Conservation (phyloP, 92 coral and sea anemone genomes). For the Actinernus sp. region DNA sequence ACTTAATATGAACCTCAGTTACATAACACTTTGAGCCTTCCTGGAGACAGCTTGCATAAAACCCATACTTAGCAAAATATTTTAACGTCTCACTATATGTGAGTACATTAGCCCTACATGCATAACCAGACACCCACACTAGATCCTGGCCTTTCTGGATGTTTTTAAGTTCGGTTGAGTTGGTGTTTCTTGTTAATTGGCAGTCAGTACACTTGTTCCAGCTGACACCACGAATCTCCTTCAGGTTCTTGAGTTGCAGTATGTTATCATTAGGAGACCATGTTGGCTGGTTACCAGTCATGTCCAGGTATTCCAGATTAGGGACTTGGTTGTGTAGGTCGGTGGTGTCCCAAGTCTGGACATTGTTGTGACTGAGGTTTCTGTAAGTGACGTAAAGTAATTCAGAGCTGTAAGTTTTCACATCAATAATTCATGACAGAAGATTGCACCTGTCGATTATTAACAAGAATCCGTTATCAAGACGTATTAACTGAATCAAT, state of each 20-base stretch:
- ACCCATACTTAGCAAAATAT: slow-evolving; percentile 55
- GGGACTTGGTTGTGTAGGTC: slow-evolving; percentile 24
- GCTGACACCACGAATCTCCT: slow-evolving; percentile 61
- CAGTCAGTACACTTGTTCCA: slow-evolving; percentile 70
- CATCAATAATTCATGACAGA: too few relatives aligned
- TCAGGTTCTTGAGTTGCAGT: slow-evolving; percentile 40
- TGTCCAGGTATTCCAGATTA: slow-evolving; percentile 47
- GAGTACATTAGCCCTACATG: slow-evolving; percentile 64
- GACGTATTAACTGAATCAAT: too few relatives aligned
- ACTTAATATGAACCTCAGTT: slow-evolving; percentile 45
- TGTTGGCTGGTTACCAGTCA: slow-evolving; percentile 44
- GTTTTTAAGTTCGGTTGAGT: slow-evolving; percentile 16
- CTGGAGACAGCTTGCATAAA: slow-evolving; percentile 66
- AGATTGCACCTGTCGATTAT: too few relatives aligned
- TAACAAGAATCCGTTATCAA: too few relatives aligned
- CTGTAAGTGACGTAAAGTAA: slow-evolving; percentile 16
- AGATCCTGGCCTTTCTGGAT: slow-evolving; percentile 17
- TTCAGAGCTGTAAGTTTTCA: too few relatives aligned
- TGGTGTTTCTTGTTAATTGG: slow-evolving; percentile 41
- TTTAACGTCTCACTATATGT: slow-evolving; percentile 26
- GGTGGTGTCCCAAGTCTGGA: slow-evolving; percentile 31
- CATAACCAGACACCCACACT: slow-evolving; percentile 61
- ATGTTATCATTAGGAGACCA: slow-evolving; percentile 43
- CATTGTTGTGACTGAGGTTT: slow-evolving; percentile 41
- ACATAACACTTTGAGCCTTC: slow-evolving; percentile 42